Percentiles rank a stretch among this genome's conserved stretches.
phyloP scores from a whole-genome alignment of 2,797 vertebrate species.

The Coendou prehensilis region DNA sequence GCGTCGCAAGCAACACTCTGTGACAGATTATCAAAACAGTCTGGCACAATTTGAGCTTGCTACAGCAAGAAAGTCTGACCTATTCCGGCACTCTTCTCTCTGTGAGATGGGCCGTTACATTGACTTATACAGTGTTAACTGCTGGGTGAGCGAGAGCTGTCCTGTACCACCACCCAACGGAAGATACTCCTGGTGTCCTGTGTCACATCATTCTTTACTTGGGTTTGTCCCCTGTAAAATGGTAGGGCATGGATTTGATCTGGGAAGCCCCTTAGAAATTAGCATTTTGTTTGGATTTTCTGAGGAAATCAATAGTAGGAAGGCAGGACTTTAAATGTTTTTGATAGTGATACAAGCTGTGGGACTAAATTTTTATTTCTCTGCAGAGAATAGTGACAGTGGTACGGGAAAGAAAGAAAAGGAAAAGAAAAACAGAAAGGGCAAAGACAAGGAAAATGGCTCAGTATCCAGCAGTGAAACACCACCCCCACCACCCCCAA shows the following conservation, averaged over 20 bases:
- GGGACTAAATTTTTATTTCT: constrained; percentile 4
- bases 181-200: fast-evolving
- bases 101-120: constrained; percentile 88
- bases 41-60: constrained; percentile 92
- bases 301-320: neutral
- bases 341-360: fast-evolving
- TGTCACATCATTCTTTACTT: neutral
- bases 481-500: constrained; percentile 89
- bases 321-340: neutral
- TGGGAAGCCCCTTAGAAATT: neutral
- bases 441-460: constrained; percentile 98
- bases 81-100: constrained; percentile 88
- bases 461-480: constrained; percentile 93
- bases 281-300: neutral
- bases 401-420: constrained; percentile 98
- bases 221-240: neutral
- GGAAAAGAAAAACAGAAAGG: constrained; percentile 98
- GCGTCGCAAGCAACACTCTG: constrained; percentile 92
- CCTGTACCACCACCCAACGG: neutral
- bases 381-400: constrained; percentile 94
- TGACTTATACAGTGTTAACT: constrained; percentile 86
- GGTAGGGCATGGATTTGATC: neutral
- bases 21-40: constrained; percentile 86
- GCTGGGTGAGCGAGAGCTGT: too few relatives aligned
- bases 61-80: constrained; percentile 89